Base-by-base conservation (phyloP, 1,140 invertebrate species). In the Cyclina sinensis region DNA sequence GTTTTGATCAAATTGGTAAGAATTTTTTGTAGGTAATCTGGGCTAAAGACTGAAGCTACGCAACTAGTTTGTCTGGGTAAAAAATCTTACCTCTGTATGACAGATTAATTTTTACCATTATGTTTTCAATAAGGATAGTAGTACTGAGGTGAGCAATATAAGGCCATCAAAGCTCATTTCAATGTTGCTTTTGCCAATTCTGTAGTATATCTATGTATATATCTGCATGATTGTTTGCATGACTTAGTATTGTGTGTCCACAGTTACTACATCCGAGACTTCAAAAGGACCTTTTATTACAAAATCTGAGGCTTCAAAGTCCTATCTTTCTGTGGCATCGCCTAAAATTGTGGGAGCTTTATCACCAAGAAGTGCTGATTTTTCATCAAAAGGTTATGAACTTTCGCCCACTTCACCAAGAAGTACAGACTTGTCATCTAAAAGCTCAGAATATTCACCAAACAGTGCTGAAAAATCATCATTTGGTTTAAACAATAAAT, bases 201-300 rank as follows among this genome's bases (percentile, higher is more conserved):
- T 43, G 5, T 43, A 43, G 43, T 43, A 14, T n/a, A n/a, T 37
- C 9, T 74, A 37, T 78, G 37, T 80, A 54, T 62, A 30, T 43
- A 0, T 62, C 14, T 78, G 82, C 82, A 84, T 84, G 82, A 62
- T 0, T 51, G 21, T 73, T 65, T 73, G 82, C 82, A 84, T 84
- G 82, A 84, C 32, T 51, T 54, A 39, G 48, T 84, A 51, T 84
- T 73, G 65, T 81, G 68, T 84, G 82, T 68, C 82, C 37, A 73
- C 82, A 84, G 82, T 74, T 43, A 83, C 81, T 48, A 46, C 35
- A 18, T 24, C 74, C 21, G 74, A 78, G 9, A 35, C 46, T 32
- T 54, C 82, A 12, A 30, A n/a, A 51, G 43, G 48, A 24, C 46
- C 54, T 37, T 46, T 59, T 14, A 12, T 46, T 30, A 70, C 30